Evolutionary conservation across 2,888 invertebrate species (phyloP).

Genomic region (Troides helena): DNA sequence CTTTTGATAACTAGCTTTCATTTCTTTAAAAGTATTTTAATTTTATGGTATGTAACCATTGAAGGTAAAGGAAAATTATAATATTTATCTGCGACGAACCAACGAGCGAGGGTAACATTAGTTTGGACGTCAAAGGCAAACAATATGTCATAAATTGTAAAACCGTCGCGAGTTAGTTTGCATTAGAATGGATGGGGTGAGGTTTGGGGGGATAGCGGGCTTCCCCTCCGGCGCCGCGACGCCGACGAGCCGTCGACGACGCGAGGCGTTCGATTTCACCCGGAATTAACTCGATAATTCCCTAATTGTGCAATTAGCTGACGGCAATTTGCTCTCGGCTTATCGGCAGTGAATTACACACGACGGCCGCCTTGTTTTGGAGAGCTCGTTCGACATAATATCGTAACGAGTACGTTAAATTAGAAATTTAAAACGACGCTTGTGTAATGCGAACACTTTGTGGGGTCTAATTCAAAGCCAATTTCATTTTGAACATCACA

Average conservation of each 20-base stretch:
- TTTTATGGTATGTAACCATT: too few relatives aligned
- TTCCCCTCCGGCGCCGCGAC: conserved; percentile 35
- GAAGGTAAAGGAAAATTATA: background rate
- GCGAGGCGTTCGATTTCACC: conserved; percentile 64
- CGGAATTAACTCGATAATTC: conserved; percentile 76
- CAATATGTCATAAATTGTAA: conserved; percentile 64
- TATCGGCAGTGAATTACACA: conserved; percentile 49
- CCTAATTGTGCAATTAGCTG: conserved; percentile 74
- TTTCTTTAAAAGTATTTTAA: too few relatives aligned
- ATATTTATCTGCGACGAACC: conserved; percentile 11
- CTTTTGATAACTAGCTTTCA: too few relatives aligned
- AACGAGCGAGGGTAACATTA: conserved; percentile 32
- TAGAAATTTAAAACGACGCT: conserved; percentile 21
- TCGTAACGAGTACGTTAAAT: conserved; percentile 27
- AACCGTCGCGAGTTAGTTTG: conserved; percentile 59
- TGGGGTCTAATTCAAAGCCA: too few relatives aligned
- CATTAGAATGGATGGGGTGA: conserved; percentile 60
- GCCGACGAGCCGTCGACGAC: conserved; percentile 40
- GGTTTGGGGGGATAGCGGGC: background rate
- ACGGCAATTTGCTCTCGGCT: conserved; percentile 63
- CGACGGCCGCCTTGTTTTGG: conserved; percentile 31
- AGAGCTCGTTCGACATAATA: conserved; percentile 22
- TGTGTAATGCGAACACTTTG: conserved; percentile 6
- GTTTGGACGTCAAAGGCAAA: conserved; percentile 48
- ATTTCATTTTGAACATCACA: too few relatives aligned